phyloP scores from a whole-genome alignment of 2,888 invertebrate genomes.

The Melangyna quadrimaculata region DNA sequence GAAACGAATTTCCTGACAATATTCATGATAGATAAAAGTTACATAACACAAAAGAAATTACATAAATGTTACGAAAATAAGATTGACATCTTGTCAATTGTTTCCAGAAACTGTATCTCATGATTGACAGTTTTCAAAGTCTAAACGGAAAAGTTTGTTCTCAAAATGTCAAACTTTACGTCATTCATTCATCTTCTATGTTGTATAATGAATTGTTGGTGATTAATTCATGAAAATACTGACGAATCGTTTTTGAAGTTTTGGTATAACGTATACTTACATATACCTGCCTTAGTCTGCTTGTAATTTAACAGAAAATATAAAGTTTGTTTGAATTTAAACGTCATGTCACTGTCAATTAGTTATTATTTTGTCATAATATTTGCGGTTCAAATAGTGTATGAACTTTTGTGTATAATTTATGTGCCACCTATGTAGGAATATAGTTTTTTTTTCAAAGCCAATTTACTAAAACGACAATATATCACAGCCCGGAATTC shows the following conservation, averaged over 20 bases:
- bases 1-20: not conserved
- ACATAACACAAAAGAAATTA: not conserved
- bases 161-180: constrained; percentile 19
- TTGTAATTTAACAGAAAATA: too few species aligned
- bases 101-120: constrained; percentile 15
- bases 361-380: not conserved
- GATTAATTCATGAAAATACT: not conserved
- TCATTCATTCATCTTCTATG: not conserved
- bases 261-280: too few species aligned
- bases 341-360: constrained; percentile 21
- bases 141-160: not conserved
- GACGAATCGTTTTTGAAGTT: not conserved
- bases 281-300: too few species aligned
- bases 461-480: constrained; percentile 31
- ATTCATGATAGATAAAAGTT: not conserved
- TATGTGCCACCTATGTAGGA: not conserved
- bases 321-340: not conserved
- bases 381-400: constrained; percentile 1
- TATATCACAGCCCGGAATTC: constrained; percentile 17
- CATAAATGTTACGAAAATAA: constrained; percentile 43
- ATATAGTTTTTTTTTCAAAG: not conserved
- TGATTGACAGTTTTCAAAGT: constrained; percentile 34
- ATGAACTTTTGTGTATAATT: not conserved
- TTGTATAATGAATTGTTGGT: not conserved
- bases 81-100: constrained; percentile 1